Conservation (phyloP, 2,888 invertebrate genomes). For the Leucozona laternaria region DNA sequence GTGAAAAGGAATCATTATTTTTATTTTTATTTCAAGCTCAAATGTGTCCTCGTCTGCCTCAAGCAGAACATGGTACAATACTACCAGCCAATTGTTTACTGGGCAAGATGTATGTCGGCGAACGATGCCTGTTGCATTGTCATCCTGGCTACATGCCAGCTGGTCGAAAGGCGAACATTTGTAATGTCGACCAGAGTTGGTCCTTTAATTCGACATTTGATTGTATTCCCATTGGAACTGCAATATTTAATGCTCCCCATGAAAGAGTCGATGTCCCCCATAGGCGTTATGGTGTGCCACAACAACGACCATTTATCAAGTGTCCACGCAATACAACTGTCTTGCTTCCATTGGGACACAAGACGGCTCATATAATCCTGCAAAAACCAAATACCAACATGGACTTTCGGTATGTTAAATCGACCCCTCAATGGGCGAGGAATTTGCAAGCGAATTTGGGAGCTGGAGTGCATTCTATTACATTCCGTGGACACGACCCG, state of each 20-base stretch:
- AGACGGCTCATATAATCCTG: constrained; percentile 83
- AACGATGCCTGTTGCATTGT: constrained; percentile 84
- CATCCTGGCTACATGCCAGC: constrained; percentile 83
- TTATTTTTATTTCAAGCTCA: constrained; percentile 79
- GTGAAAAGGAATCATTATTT: not conserved
- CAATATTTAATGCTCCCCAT: constrained; percentile 35
- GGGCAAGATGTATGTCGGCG: constrained; percentile 84
- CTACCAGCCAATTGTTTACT: constrained; percentile 85
- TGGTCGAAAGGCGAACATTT: constrained; percentile 80
- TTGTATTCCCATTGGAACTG: constrained; percentile 78
- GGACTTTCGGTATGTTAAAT: constrained; percentile 87
- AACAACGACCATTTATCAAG: constrained; percentile 85
- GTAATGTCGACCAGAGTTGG: constrained; percentile 81
- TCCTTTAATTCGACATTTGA: constrained; percentile 80
- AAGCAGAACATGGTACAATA: constrained; percentile 85
- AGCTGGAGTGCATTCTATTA: constrained; percentile 86
- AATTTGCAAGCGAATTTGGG: constrained; percentile 86
- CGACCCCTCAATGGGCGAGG: constrained; percentile 87
- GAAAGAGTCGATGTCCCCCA: not conserved
- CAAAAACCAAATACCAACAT: constrained; percentile 86
- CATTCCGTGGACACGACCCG: constrained; percentile 86
- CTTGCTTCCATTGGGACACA: constrained; percentile 84
- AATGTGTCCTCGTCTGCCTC: constrained; percentile 84
- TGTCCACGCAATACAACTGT: constrained; percentile 87
- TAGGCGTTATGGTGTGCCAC: constrained; percentile 15